Evolutionary conservation across 1,140 invertebrate species (phyloP).

Genomic region (Polypedilum vanderplanki): DNA sequence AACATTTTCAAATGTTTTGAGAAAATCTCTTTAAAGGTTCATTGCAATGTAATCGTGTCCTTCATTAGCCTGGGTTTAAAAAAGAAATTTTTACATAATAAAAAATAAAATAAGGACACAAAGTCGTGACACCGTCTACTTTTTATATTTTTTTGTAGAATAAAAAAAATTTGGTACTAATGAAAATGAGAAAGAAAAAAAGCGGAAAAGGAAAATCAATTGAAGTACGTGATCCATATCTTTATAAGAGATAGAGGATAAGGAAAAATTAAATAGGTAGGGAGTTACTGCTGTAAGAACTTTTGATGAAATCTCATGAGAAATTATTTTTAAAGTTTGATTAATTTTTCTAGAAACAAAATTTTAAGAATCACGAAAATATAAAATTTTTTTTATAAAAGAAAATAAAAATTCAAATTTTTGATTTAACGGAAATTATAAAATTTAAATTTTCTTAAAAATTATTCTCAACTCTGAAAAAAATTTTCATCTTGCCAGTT

Average conservation of each 20-base stretch:
- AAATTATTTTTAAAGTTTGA: background rate
- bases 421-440: no score
- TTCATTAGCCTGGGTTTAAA: constrained; percentile 15
- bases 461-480: no score
- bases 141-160: background rate
- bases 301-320: background rate
- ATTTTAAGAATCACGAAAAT: no score
- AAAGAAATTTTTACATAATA: background rate
- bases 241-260: background rate
- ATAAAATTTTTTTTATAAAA: no score
- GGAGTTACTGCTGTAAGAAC: background rate
- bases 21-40: no score
- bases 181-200: constrained; percentile 16
- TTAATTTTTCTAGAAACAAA: no score
- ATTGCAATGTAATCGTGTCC: background rate
- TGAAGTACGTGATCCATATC: constrained; percentile 26
- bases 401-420: no score
- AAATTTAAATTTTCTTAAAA: background rate
- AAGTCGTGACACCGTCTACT: background rate
- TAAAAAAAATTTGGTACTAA: background rate
- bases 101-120: constrained; percentile 2
- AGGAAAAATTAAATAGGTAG: background rate
- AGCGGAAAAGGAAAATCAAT: constrained; percentile 25
- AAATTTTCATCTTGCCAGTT: no score
- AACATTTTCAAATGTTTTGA: no score